Base-by-base conservation (phyloP, 2,797 vertebrate genomes). In the Chelon labrosus region DNA sequence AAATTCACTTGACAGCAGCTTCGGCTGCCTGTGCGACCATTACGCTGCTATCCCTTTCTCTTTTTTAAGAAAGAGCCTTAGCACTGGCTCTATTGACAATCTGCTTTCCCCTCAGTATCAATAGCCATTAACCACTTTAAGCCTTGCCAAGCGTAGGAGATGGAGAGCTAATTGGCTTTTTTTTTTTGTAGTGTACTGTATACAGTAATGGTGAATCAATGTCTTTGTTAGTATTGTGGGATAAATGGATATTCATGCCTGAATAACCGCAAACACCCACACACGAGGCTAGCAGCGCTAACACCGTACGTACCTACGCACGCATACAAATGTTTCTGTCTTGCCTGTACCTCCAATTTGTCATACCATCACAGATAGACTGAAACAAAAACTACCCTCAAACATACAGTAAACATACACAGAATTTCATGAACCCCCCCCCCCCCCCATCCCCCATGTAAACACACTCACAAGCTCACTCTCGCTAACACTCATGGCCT, bases 61-160 rank as follows among this genome's bases (percentile, higher is more conserved):
- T 77, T 73, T 64, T 49, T 61, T 59, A 79, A 86, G 52, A 79
- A 88, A 72, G 65, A 75, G 66, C 57, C 25, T 70, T 46, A 38
- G 61, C 70, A 37, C 39, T 0, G 66, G 57, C 71, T 79, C 61
- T 87, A 88, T 90, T 79, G 86, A 88, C 83, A 70, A 73, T 77
- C 80, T 85, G 83, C 77, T 88, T 77, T 89, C 75, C 73, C 56
- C 60, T 81, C 65, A 50, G 52, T 82, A 89, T 91, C 89, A 86
- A 88, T 90, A 88, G 69, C 80, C 81, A 87, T 89, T 89, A 89
- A 88, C 76, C 75, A 80, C 86, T 88, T 90, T 68, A 80, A 86
- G 77, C 67, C 71, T 64, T 54, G 82, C 74, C 86, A 90, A 82
- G 83, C 42, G 41, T 42, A 65, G 64, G 70, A 81, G 86, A 88